Evolutionary conservation across 1,140 invertebrate species (phyloP), one percentile per base, ranked within the genome.

Genomic region (Euschistus heros): DNA sequence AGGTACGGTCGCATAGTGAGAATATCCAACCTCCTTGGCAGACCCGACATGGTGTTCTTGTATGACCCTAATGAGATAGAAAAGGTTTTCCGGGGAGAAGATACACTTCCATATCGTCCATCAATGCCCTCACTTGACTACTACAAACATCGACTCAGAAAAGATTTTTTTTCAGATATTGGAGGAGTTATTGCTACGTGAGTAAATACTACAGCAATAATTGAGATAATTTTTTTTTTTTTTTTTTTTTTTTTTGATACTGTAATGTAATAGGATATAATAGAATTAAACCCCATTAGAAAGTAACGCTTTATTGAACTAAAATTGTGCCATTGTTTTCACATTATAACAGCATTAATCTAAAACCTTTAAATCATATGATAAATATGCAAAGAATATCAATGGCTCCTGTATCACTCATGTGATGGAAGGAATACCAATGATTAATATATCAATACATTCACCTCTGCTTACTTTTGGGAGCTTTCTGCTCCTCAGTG

Each of bases 141-240:
- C 72, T 90, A 89, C 74, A 90, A 90, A 69, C 85, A 87, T 69
- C 80, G 82, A 17, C 74, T 89, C 65, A 76, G 85, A 54, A 84
- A 82, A 69, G 84, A 88, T 62, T 88, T 87, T 72, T 90, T 90
- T 73, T 81, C 81, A 26, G 81, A 86, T 24, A 81, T 80, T 69
- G 83, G 84, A 2, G 88, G 88, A 17, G 80, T 89, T 26, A 89
- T 90, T 72, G 87, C 86, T 71, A 84, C 88, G 88, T 90, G 79
- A 84, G 85, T 81, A 68, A 18, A 5, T 27, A 30, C 30, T 30
- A 30, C 8, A 30, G n/a, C n/a, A n/a, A n/a, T n/a, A 10, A 8
- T n/a, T 59, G 10, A 13, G 8, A 17, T 22, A 14, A 10, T 10
- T 14, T 14, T 22, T 55, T 55, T 13, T 55, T 55, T 10, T 55